Evolutionary conservation across 2,888 invertebrate genomes (phyloP), one percentile per base, ranked within the genome.

Genomic region (Mesorhabditis spiculigera): DNA sequence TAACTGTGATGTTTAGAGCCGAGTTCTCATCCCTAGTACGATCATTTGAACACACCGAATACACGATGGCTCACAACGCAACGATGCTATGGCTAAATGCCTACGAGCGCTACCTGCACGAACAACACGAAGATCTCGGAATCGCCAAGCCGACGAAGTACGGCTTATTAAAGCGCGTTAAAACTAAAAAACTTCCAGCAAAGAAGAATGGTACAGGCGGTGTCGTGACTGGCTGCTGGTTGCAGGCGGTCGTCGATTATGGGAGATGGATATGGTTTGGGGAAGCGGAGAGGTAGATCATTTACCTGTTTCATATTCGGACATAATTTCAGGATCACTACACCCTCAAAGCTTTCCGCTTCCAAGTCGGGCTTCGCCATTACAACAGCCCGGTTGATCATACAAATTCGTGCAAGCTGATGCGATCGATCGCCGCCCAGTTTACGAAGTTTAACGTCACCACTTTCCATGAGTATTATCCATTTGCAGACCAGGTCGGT

Each of bases 401-500:
- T 65, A 85, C 82, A 6, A 79, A 78, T 70, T 81, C 91, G 68
- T 85, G 85, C 71, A 76, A 80, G 50, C 62, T 85, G 44, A 83
- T 85, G 82, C 68, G 85, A 58, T 66, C 76, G 43, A 81, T 85
- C 28, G 78, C 82, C 0, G 68, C 72, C 2, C 72, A 74, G 16
- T 75, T 75, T 66, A 63, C 72, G 16, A 68, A 4, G 43, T 87
- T 94, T 10, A 94, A 94, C 84, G 93, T 91, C 68, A 93, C 93
- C 43, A 93, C 95, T 4, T 95, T 94, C 86, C 94, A 95, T 89
- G 94, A 95, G 0, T 94, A 94, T 86, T 95, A 95, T 86, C 93
- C 95, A 13, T 95, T 93, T 88, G 95, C 95, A 85, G 95, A 95
- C 77, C 87, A 86, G 77, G 78, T 78, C 10, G 16, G 6, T n/a